A percentile compares a stretch with the other conserved stretches of the same genome.
Conservation (phyloP, 2,797 vertebrate species). For the Coregonus sp. region DNA sequence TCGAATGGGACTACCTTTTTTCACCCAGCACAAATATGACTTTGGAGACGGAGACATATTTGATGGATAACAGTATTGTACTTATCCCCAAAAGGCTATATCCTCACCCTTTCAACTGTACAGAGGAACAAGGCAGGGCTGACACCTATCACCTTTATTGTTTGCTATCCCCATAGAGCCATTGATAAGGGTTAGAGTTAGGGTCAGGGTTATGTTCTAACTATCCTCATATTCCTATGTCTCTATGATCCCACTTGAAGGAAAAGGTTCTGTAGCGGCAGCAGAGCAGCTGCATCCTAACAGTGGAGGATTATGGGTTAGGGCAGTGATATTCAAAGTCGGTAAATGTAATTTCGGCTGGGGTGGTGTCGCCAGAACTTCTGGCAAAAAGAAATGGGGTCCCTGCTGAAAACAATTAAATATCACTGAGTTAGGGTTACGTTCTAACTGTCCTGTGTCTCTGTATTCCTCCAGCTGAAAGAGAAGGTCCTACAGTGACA, state of each 20-base stretch:
- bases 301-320: constrained; percentile 78
- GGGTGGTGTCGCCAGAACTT: no score
- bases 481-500: neutral
- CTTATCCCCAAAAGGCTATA: neutral
- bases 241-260: constrained; percentile 79
- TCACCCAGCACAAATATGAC: neutral
- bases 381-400: no score
- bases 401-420: no score
- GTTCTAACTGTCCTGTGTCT: neutral
- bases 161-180: neutral
- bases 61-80: neutral
- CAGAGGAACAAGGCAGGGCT: no score
- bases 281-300: constrained; percentile 95
- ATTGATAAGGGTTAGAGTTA: neutral
- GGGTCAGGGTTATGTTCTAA: no score
- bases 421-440: neutral
- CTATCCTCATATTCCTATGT: no score
- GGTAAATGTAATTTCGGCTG: no score
- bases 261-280: constrained; percentile 93
- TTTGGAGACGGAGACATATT: neutral
- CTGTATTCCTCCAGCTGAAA: neutral
- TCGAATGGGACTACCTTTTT: neutral
- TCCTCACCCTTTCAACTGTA: neutral
- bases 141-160: no score
- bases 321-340: no score